These are phyloP conservation scores for Drosophila neoperkinsi DNA, from an alignment of 2,888 invertebrate species.

Conservation along the genomic window DNA sequence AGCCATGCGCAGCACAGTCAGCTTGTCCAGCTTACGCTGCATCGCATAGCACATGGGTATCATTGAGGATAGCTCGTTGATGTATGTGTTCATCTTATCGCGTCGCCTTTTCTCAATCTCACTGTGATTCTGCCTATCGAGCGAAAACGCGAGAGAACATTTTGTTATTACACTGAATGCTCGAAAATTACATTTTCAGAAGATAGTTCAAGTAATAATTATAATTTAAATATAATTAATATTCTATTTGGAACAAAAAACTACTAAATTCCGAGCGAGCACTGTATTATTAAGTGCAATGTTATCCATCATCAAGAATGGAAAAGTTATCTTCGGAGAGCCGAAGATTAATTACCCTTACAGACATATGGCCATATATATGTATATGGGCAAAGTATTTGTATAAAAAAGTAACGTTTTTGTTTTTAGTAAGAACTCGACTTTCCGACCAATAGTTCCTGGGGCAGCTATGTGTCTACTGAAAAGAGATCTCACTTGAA, in stretches of 20 bases:
- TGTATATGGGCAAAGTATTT: background rate
- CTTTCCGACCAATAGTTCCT: slow-evolving; percentile 1
- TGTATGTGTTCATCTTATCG: slow-evolving; percentile 98
- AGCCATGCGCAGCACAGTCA: slow-evolving; percentile 95
- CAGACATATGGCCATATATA: background rate
- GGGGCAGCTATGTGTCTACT: background rate
- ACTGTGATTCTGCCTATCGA: slow-evolving; percentile 95
- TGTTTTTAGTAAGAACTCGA: background rate
- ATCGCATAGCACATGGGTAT: slow-evolving; percentile 97
- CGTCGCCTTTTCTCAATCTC: slow-evolving; percentile 97
- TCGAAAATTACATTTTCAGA: background rate
- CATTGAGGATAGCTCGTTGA: slow-evolving; percentile 94
- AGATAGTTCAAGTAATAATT: background rate
- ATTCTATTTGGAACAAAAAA: background rate
- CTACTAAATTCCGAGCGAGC: background rate
- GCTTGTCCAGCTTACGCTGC: slow-evolving; percentile 96
- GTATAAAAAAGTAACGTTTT: background rate
- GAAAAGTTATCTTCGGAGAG: background rate
- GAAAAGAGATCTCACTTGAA: background rate
- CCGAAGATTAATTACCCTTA: slow-evolving; percentile 1
- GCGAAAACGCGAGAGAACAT: slow-evolving; percentile 15
- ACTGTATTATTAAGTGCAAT: background rate
- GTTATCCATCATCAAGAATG: background rate
- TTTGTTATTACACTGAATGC: background rate
- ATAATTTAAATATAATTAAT: background rate